phyloP scores from a whole-genome alignment of 2,113 vertebrate species.

The Daubentonia madagascariensis region DNA sequence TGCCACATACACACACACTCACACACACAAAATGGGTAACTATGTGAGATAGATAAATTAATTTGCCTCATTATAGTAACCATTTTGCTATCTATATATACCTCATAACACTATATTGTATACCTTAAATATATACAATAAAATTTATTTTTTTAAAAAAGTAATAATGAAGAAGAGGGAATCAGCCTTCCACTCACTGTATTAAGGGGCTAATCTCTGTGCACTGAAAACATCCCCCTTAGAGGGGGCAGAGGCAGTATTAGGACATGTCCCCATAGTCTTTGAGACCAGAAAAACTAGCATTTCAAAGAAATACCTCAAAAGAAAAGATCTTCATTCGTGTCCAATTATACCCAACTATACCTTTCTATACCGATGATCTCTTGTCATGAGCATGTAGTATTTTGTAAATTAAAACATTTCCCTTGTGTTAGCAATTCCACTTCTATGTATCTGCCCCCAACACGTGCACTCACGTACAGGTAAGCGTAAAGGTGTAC shows the following conservation, averaged over 20 bases:
- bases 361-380: background rate
- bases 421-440: background rate
- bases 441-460: background rate
- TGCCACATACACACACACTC: background rate
- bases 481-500: background rate
- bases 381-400: too few relatives aligned
- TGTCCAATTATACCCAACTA: background rate
- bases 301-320: background rate
- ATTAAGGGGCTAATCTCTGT: background rate
- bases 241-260: background rate
- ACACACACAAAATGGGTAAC: background rate
- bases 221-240: rapidly evolving
- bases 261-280: background rate
- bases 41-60: background rate
- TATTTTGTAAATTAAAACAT: background rate
- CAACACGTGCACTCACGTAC: too few relatives aligned
- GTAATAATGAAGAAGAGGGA: background rate
- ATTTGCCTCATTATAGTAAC: background rate
- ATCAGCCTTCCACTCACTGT: background rate
- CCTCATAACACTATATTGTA: background rate
- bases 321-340: background rate
- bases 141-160: background rate
- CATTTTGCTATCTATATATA: background rate
- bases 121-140: background rate
- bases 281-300: background rate